Conservation (phyloP, 2,888 invertebrate genomes). For the Tenodera sinensis region DNA sequence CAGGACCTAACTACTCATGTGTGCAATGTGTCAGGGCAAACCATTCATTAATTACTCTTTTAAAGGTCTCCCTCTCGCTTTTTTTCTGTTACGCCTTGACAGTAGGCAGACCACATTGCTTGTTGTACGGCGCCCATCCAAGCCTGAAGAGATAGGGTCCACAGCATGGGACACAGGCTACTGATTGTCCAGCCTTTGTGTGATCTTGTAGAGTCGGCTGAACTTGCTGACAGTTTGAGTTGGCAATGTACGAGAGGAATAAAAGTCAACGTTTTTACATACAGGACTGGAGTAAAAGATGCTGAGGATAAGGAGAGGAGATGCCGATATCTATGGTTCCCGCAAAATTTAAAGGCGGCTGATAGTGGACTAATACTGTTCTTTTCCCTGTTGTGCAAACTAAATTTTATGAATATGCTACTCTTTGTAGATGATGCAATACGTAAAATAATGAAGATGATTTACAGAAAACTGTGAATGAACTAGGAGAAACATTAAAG, state of each 20-base stretch:
- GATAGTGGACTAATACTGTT: too few relatives aligned
- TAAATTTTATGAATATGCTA: too few relatives aligned
- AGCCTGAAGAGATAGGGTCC: slow-evolving; percentile 10
- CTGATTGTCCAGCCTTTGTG: background rate
- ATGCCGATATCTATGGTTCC: too few relatives aligned
- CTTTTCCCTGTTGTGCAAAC: too few relatives aligned
- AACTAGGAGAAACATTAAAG: too few relatives aligned
- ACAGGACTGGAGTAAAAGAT: too few relatives aligned
- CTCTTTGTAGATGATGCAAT: too few relatives aligned
- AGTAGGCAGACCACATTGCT: slow-evolving; percentile 15
- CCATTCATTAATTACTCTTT: slow-evolving; percentile 19
- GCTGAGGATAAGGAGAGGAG: too few relatives aligned
- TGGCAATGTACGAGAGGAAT: background rate
- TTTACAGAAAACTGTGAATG: too few relatives aligned
- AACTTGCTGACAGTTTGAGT: background rate
- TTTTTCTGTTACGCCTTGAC: slow-evolving; percentile 16
- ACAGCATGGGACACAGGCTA: background rate
- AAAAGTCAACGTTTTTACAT: background rate
- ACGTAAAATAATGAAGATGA: too few relatives aligned
- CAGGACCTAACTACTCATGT: slow-evolving; percentile 7
- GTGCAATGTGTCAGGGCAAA: slow-evolving; percentile 15
- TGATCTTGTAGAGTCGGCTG: background rate
- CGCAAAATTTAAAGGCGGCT: too few relatives aligned
- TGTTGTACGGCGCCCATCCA: slow-evolving; percentile 14
- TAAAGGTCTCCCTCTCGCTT: background rate